phyloP scores from a whole-genome alignment of 2,888 invertebrate species.

The Euzetes globulus region DNA sequence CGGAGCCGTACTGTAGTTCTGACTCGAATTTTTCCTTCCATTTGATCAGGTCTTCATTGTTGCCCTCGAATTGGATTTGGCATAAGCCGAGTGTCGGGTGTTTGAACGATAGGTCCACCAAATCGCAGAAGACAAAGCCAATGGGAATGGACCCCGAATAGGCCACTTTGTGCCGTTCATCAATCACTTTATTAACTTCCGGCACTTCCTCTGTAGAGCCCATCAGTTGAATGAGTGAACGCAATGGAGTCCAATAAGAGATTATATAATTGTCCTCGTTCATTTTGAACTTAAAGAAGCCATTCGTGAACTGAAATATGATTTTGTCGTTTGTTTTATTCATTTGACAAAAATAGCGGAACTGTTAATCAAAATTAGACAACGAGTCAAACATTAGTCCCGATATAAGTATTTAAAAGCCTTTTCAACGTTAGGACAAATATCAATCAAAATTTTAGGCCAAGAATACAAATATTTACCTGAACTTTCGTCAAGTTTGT shows the following conservation, averaged over 20 bases:
- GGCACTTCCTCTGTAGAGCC: neutral
- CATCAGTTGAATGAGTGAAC: neutral
- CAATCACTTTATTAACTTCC: neutral
- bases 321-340: neutral
- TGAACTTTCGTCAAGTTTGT: neutral
- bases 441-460: neutral
- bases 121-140: neutral
- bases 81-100: neutral
- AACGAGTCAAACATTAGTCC: neutral
- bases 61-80: neutral
- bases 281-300: conserved; percentile 24
- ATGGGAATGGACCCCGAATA: neutral
- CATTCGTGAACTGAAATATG: conserved; percentile 21
- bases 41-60: neutral
- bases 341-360: neutral
- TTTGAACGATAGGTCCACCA: neutral
- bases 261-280: conserved; percentile 3
- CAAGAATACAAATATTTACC: neutral
- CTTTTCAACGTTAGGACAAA: no score
- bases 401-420: no score
- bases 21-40: conserved; percentile 20
- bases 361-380: neutral
- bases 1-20: neutral
- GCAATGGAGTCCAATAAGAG: conserved; percentile 32
- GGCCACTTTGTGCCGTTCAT: neutral